Conservation (phyloP, 2,888 invertebrate species). For the Ochropleura plecta region DNA sequence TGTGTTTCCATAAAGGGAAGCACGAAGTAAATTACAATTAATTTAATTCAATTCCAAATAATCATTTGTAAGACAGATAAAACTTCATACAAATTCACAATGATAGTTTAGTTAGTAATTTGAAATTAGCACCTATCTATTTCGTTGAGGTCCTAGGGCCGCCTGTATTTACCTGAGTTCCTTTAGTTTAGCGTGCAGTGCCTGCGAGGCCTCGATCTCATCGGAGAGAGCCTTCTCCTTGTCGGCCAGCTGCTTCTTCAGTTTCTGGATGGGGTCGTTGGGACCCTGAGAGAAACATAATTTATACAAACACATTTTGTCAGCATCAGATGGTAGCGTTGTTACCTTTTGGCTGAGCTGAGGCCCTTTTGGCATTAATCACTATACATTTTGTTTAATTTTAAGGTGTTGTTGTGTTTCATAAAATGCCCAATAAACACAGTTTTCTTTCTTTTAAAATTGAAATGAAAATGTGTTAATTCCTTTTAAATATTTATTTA, state of each 20-base stretch:
- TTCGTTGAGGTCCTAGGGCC: not conserved
- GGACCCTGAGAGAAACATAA: constrained; percentile 90
- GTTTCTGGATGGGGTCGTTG: constrained; percentile 95
- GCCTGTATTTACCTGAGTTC: constrained; percentile 45
- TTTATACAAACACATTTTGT: constrained; percentile 9
- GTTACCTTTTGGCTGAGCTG: no score
- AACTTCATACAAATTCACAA: not conserved
- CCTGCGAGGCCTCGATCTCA: constrained; percentile 93
- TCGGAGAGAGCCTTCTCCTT: constrained; percentile 94
- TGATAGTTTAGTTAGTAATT: not conserved
- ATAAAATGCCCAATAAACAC: not conserved
- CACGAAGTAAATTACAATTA: no score
- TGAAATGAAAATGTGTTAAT: no score
- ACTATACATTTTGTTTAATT: no score
- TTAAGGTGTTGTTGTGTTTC: no score
- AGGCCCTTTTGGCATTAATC: no score
- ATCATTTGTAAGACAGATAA: no score
- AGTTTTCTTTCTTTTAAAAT: not conserved
- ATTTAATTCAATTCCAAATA: no score
- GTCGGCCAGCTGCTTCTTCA: constrained; percentile 97
- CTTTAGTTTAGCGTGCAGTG: constrained; percentile 55
- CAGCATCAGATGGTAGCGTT: no score
- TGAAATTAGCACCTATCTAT: not conserved
- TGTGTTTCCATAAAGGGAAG: no score
- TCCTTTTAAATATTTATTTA: not conserved